Evolutionary conservation across 2,113 vertebrate genomes (phyloP).

Genomic region (Speoplatyrhinus poulsoni): DNA sequence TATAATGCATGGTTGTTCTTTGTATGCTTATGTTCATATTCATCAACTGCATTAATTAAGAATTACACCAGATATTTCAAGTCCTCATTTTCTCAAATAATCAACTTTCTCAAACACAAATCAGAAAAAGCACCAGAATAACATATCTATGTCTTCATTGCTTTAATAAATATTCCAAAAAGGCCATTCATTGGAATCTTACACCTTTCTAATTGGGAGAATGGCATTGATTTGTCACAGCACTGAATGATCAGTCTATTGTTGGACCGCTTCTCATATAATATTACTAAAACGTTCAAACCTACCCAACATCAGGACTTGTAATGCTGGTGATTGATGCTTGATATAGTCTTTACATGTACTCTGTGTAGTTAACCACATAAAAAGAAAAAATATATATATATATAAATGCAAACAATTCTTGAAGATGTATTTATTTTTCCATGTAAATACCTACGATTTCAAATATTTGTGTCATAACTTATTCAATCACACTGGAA

Average conservation of each 20-base stretch:
- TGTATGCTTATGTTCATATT: conserved; percentile 38
- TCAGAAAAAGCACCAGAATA: neutral
- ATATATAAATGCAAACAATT: conserved; percentile 71
- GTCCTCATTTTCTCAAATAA: conserved; percentile 37
- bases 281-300: neutral
- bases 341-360: conserved; percentile 70
- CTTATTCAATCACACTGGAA: conserved; percentile 50
- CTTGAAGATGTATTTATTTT: conserved; percentile 81
- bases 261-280: conserved; percentile 13
- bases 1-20: conserved; percentile 38
- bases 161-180: neutral
- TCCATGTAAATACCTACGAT: conserved; percentile 66
- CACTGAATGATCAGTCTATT: conserved; percentile 65
- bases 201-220: neutral
- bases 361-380: conserved; percentile 72
- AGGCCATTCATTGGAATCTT: neutral
- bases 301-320: conserved; percentile 58
- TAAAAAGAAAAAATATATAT: conserved; percentile 51
- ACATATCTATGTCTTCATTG: conserved; percentile 1
- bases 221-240: conserved; percentile 8
- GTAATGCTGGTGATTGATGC: conserved; percentile 53
- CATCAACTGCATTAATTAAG: conserved; percentile 32
- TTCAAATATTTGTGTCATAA: conserved; percentile 43
- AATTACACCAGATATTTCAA: conserved; percentile 40
- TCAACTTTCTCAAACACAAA: conserved; percentile 13